phyloP scores from a whole-genome alignment of 1,140 invertebrate species.

The Carposina sasakii region DNA sequence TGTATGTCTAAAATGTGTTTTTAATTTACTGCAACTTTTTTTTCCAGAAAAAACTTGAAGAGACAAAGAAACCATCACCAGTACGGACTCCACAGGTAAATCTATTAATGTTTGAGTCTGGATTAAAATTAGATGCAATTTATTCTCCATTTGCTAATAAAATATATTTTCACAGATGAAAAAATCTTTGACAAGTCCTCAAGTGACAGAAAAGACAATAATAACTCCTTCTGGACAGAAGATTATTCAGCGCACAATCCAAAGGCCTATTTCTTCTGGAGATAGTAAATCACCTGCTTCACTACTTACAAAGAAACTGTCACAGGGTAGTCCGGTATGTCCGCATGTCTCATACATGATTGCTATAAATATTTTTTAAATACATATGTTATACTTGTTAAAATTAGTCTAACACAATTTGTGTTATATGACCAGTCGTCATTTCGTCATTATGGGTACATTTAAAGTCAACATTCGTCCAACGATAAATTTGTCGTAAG shows the following conservation, averaged over 20 bases:
- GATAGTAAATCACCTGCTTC: constrained; percentile 52
- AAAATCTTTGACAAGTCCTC: not conserved
- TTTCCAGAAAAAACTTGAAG: constrained; percentile 59
- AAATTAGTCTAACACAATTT: too few relatives aligned
- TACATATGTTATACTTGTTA: too few relatives aligned
- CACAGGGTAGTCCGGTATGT: too few relatives aligned
- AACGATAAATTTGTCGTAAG: too few relatives aligned
- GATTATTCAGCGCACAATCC: constrained; percentile 67
- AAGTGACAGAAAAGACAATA: constrained; percentile 67
- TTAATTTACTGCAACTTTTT: constrained; percentile 12
- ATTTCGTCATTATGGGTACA: too few relatives aligned
- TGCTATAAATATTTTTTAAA: too few relatives aligned
- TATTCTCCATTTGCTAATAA: not conserved
- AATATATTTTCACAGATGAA: not conserved
- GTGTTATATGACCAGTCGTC: too few relatives aligned
- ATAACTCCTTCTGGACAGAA: constrained; percentile 70
- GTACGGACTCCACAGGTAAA: constrained; percentile 33
- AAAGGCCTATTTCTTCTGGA: constrained; percentile 31
- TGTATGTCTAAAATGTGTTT: constrained; percentile 1
- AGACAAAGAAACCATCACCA: constrained; percentile 42
- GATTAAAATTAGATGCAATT: too few relatives aligned
- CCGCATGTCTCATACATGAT: too few relatives aligned
- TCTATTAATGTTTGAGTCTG: too few relatives aligned
- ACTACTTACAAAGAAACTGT: constrained; percentile 61
- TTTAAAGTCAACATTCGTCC: too few relatives aligned